phyloP scores from a whole-genome alignment of 1,140 invertebrate species.

The Scaptomyza graminum region DNA sequence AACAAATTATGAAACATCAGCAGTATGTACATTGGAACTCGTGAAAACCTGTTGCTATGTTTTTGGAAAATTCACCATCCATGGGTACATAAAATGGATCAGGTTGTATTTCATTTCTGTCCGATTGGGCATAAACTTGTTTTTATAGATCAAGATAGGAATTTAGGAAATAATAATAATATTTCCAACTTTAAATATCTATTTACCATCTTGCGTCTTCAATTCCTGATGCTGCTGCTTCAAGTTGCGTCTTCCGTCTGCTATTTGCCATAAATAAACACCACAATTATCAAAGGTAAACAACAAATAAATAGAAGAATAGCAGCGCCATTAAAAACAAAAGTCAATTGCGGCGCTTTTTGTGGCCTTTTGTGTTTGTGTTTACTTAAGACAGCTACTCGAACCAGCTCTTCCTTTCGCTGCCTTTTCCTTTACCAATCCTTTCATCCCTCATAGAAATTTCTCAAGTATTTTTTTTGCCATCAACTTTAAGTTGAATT shows the following conservation, averaged over 20 bases:
- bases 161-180: no score
- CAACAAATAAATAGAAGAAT: conserved; percentile 71
- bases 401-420: not conserved
- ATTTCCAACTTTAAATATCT: no score
- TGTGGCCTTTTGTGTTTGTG: conserved; percentile 54
- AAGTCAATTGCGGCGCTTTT: conserved; percentile 65
- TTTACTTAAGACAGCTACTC: conserved; percentile 43
- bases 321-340: conserved; percentile 58
- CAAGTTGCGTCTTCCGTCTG: not conserved
- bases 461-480: conserved; percentile 7
- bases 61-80: no score
- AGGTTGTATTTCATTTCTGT: no score
- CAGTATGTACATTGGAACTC: no score
- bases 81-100: no score
- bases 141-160: no score
- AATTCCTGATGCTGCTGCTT: not conserved
- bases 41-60: no score
- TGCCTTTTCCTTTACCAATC: no score
- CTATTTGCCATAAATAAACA: conserved; percentile 69
- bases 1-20: no score
- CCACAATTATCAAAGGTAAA: conserved; percentile 78
- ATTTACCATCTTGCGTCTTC: conserved; percentile 3
- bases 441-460: not conserved
- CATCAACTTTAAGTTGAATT: conserved; percentile 68
- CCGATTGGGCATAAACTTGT: no score